Conservation (phyloP, 2,888 invertebrate genomes). For the Campoplex nolae region DNA sequence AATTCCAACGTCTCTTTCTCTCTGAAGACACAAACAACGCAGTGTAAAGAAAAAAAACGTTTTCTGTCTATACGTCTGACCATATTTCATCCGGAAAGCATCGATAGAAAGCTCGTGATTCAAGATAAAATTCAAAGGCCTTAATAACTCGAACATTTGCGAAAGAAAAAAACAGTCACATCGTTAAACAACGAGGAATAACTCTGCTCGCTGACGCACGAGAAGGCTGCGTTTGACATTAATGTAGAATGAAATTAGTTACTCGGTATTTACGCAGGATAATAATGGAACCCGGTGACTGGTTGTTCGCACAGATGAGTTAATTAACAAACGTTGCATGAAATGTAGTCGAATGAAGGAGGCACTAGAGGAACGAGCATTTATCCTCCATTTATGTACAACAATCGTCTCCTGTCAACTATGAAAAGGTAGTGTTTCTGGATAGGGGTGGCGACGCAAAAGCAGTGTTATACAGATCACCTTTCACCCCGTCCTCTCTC, state of each 20-base stretch:
- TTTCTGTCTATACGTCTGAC: not conserved
- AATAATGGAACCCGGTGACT: conserved; percentile 8
- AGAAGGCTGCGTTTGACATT: not conserved
- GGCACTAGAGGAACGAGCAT: conserved; percentile 26
- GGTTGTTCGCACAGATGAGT: conserved; percentile 17
- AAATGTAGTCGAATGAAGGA: conserved; percentile 23
- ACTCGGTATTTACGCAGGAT: not conserved
- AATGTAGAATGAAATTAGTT: not conserved
- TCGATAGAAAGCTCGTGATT: not conserved
- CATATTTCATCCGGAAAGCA: not conserved
- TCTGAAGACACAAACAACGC: not conserved
- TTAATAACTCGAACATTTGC: not conserved
- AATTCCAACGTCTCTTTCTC: not conserved
- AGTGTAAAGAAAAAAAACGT: not conserved
- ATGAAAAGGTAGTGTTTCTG: conserved; percentile 12
- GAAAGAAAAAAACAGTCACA: not conserved
- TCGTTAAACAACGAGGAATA: not conserved
- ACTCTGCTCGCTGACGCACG: not conserved
- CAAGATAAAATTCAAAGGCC: not conserved
- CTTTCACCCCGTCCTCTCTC: conserved; percentile 36
- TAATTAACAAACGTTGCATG: conserved; percentile 42
- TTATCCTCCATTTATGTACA: conserved; percentile 16
- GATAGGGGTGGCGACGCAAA: conserved; percentile 46
- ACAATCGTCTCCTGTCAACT: conserved; percentile 11
- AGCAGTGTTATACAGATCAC: conserved; percentile 44